Percentiles rank a stretch among this genome's conserved stretches.
phyloP scores from a whole-genome alignment of 1,140 invertebrate genomes.

The Drosophila lowei region DNA sequence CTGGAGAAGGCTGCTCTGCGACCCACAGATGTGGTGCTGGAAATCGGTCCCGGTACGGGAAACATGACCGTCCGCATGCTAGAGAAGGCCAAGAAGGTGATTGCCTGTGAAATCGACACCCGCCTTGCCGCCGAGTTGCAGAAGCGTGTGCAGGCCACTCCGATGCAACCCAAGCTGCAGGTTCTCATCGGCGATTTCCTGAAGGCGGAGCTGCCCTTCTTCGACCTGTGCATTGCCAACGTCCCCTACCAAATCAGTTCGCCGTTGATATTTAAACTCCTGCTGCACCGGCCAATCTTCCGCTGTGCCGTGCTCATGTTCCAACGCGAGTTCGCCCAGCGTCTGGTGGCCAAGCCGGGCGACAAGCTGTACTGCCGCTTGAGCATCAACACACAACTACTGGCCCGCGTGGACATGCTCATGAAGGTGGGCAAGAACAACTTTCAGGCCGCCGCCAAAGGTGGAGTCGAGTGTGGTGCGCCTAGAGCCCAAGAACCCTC shows the following conservation, averaged over 20 bases:
- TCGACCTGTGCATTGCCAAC: slow-evolving; percentile 99
- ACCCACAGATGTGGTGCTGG: slow-evolving; percentile 96
- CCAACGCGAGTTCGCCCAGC: slow-evolving; percentile 98
- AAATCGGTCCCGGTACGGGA: slow-evolving; percentile 99
- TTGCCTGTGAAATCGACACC: slow-evolving; percentile 99
- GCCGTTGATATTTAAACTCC: slow-evolving; percentile 97
- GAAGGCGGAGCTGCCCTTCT: slow-evolving; percentile 97
- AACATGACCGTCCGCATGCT: slow-evolving; percentile 98
- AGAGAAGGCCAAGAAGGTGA: slow-evolving; percentile 96
- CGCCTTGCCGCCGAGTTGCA: slow-evolving; percentile 98
- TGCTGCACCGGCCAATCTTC: slow-evolving; percentile 94
- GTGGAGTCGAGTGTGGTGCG: slow-evolving; percentile 99
- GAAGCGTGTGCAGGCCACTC: slow-evolving; percentile 96
- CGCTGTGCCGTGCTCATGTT: slow-evolving; percentile 99
- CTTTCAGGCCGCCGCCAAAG: slow-evolving; percentile 97
- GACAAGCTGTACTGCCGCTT: slow-evolving; percentile 98
- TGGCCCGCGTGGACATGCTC: slow-evolving; percentile 97
- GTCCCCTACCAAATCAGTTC: slow-evolving; percentile 99
- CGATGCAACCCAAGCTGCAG: slow-evolving; percentile 94
- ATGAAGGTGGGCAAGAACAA: slow-evolving; percentile 99
- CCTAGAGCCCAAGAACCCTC: slow-evolving; percentile 98
- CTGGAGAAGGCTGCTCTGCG: slow-evolving; percentile 97
- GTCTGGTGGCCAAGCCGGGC: slow-evolving; percentile 97
- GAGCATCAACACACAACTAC: slow-evolving; percentile 97
- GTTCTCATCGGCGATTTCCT: slow-evolving; percentile 97